A percentile compares a stretch with the other conserved stretches of the same genome.
Conservation (phyloP, 2,888 invertebrate species). For the Galeruca laticollis region DNA sequence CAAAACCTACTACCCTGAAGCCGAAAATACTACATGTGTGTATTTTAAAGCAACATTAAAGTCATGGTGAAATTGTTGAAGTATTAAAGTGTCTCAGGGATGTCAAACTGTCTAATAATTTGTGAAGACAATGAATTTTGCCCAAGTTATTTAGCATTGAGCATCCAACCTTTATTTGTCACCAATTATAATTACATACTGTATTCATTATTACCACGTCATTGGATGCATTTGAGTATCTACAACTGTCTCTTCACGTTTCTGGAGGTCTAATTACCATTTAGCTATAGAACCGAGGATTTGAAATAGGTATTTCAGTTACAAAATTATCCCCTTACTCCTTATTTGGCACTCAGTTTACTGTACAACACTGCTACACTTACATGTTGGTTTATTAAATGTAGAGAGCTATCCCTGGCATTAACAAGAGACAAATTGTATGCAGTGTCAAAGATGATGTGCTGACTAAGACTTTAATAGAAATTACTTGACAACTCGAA, state of each 20-base stretch:
- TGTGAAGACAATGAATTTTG: background rate
- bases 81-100: too few species aligned
- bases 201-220: constrained; percentile 9
- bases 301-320: constrained; percentile 46
- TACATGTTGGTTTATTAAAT: background rate
- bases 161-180: too few species aligned
- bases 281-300: constrained; percentile 42
- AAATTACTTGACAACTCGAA: background rate
- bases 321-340: constrained; percentile 41
- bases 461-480: background rate
- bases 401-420: background rate
- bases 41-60: too few species aligned
- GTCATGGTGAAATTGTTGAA: too few species aligned
- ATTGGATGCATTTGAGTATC: constrained; percentile 12
- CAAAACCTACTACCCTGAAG: background rate
- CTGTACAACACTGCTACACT: constrained; percentile 19
- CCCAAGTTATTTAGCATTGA: background rate
- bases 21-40: background rate
- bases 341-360: constrained; percentile 32
- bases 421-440: constrained; percentile 3
- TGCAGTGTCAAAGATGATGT: constrained; percentile 2
- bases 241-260: constrained; percentile 35
- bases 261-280: constrained; percentile 44
- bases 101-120: too few species aligned
- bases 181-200: background rate